Evolutionary conservation across 2,113 vertebrate genomes (phyloP).

Genomic region (Chrysemys picta): DNA sequence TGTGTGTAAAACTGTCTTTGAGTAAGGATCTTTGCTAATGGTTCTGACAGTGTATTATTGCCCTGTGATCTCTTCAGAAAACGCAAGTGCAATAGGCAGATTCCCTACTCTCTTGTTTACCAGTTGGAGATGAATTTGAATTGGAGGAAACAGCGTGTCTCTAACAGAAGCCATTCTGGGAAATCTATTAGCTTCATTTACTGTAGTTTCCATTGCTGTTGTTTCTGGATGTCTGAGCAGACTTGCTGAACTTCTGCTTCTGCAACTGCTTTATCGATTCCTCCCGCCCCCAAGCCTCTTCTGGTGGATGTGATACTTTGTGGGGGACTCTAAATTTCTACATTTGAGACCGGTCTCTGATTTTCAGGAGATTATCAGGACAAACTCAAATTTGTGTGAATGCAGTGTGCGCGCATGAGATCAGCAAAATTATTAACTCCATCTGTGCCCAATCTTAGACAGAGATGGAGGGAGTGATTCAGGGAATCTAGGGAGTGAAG

Average conservation of each 20-base stretch:
- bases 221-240: not conserved
- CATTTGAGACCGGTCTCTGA: not conserved
- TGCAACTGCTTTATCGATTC: not conserved
- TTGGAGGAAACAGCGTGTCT: not conserved
- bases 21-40: not conserved
- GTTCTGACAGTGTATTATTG: not conserved
- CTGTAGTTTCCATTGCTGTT: not conserved
- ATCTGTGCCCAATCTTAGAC: not conserved
- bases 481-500: not conserved
- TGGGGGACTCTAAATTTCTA: not conserved
- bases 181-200: not conserved
- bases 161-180: not conserved
- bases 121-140: not conserved
- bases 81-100: not conserved
- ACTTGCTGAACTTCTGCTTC: not conserved
- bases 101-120: not conserved
- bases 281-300: not conserved
- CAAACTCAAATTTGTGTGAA: not conserved
- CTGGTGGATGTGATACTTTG: not conserved
- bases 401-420: not conserved
- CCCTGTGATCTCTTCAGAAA: not conserved
- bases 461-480: not conserved
- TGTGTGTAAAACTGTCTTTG: not conserved
- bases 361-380: not conserved
- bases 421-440: not conserved